Percentiles rank a stretch among this genome's conserved stretches.
Conservation (phyloP, 2,888 invertebrate genomes). For the Apocheima hispidaria region DNA sequence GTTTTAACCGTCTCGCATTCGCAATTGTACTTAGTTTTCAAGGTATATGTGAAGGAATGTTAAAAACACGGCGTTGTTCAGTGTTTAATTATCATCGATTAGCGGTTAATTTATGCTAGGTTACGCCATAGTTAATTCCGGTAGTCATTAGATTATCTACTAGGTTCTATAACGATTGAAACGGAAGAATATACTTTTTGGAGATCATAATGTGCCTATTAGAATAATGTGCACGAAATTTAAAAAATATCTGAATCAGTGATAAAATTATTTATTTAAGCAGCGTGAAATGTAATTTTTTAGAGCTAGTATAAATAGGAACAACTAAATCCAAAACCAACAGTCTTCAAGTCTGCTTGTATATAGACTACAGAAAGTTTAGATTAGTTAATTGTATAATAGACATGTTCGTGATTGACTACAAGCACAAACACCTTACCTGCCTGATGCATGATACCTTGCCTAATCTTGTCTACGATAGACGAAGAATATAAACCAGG, state of each 20-base stretch:
- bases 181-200: too few relatives aligned
- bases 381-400: too few relatives aligned
- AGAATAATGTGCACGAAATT: too few relatives aligned
- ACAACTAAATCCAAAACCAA: background rate
- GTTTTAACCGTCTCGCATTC: conserved; percentile 38
- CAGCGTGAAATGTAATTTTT: background rate
- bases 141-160: background rate
- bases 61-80: conserved; percentile 26
- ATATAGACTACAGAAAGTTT: too few relatives aligned
- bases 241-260: too few relatives aligned
- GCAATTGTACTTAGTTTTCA: conserved; percentile 12
- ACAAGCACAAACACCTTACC: too few relatives aligned
- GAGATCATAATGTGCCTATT: background rate
- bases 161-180: too few relatives aligned
- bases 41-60: conserved; percentile 10
- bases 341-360: background rate
- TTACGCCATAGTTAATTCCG: conserved; percentile 15
- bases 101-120: conserved; percentile 14
- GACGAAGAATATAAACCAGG: too few relatives aligned
- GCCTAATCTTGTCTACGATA: too few relatives aligned
- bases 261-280: too few relatives aligned
- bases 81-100: conserved; percentile 36
- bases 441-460: too few relatives aligned
- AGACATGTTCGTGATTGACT: too few relatives aligned
- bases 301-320: background rate